Evolutionary conservation across 2,113 vertebrate species (phyloP).

Genomic region (Panurus biarmicus): DNA sequence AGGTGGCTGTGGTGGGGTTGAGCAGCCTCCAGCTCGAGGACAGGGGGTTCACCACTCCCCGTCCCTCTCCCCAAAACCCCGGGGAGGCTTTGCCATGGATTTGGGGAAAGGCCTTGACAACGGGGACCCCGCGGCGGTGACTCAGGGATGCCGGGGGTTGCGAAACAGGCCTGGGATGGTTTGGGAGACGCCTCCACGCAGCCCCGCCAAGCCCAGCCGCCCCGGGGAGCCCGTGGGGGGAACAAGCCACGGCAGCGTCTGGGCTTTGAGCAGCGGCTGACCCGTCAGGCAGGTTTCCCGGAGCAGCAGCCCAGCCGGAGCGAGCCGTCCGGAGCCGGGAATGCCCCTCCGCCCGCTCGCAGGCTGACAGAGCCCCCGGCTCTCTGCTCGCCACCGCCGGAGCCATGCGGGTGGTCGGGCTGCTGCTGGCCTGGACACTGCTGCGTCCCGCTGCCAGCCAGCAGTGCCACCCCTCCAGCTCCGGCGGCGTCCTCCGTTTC

Average conservation of each 20-base stretch:
- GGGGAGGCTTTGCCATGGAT: accelerated
- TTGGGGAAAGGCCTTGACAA: not conserved
- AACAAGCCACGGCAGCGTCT: slow-evolving; percentile 48
- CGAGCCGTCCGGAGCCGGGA: not conserved
- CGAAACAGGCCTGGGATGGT: slow-evolving; percentile 5
- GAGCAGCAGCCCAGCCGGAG: not conserved
- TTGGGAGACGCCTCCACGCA: slow-evolving; percentile 35
- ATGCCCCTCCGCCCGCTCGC: not conserved
- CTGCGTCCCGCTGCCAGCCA: not conserved
- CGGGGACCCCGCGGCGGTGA: not conserved
- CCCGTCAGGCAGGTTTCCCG: slow-evolving; percentile 68
- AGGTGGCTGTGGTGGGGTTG: accelerated
- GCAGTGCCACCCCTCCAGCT: slow-evolving; percentile 1
- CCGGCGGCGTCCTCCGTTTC: slow-evolving; percentile 22
- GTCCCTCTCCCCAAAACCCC: not conserved
- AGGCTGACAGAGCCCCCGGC: not conserved
- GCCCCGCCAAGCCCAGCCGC: slow-evolving; percentile 27
- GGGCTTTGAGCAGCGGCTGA: slow-evolving; percentile 22
- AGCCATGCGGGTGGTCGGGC: not conserved
- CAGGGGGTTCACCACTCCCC: accelerated
- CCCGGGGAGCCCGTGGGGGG: not conserved
- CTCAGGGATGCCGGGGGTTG: not conserved
- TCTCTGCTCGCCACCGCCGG: not conserved
- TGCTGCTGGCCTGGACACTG: not conserved
- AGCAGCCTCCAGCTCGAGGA: not conserved